These are phyloP conservation scores for Allophyes oxyacanthae DNA, from an alignment of 2,888 invertebrate genomes.

Conservation along the genomic window DNA sequence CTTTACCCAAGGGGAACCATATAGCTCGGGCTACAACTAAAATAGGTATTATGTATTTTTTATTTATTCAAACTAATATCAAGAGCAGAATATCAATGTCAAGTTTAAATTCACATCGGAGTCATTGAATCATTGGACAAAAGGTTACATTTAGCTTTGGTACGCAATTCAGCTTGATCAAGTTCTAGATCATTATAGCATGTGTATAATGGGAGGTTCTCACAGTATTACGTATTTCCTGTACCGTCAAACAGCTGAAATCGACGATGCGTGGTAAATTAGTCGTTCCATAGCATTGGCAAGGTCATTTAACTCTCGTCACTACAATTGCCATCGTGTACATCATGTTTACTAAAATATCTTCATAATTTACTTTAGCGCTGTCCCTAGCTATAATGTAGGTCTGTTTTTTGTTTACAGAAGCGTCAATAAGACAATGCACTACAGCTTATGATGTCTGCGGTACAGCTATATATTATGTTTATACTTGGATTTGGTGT, in stretches of 20 bases:
- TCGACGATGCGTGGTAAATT: conserved; percentile 73
- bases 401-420: conserved; percentile 19
- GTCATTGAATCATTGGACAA: conserved; percentile 25
- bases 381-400: conserved; percentile 15
- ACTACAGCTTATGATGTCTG: conserved; percentile 23
- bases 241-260: conserved; percentile 70
- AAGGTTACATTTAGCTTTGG: conserved; percentile 24
- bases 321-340: conserved; percentile 54
- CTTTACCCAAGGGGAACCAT: neutral
- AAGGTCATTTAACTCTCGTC: conserved; percentile 73
- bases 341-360: conserved; percentile 47
- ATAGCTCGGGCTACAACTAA: neutral
- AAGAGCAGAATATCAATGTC: conserved; percentile 33
- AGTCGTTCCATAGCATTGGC: conserved; percentile 69
- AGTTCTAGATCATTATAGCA: conserved; percentile 4
- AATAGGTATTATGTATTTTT: conserved; percentile 1
- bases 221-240: conserved; percentile 63
- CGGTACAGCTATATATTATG: neutral
- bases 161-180: neutral
- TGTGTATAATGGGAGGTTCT: conserved; percentile 39
- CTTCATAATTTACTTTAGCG: conserved; percentile 39
- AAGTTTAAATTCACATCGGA: conserved; percentile 22
- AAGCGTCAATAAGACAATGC: conserved; percentile 29
- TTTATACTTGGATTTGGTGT: conserved; percentile 16
- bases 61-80: conserved; percentile 20